A percentile compares a stretch with the other conserved stretches of the same genome.
These are phyloP conservation scores for Falco cherrug DNA, from an alignment of 2,797 vertebrate genomes.

Conservation along the genomic window DNA sequence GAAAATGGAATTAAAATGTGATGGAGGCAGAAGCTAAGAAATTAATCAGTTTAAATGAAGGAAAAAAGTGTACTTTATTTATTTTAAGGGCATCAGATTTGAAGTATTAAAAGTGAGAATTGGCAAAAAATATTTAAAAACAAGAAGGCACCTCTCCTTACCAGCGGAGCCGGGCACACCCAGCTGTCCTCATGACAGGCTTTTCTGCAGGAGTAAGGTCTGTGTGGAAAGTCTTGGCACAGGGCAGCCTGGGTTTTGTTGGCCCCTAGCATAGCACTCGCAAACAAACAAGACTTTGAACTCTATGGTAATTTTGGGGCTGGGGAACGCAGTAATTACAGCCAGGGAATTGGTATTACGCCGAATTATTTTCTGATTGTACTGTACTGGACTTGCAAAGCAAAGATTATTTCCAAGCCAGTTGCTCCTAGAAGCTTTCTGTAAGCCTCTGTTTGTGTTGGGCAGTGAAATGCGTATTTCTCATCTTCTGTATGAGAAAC, in stretches of 20 bases:
- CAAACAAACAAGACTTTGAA: neutral
- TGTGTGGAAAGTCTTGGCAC: neutral
- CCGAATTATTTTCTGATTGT: neutral
- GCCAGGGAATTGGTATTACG: neutral
- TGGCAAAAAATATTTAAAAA: neutral
- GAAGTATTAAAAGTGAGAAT: neutral
- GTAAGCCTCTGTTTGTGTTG: neutral
- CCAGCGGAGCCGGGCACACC: too few relatives aligned
- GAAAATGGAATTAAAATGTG: neutral
- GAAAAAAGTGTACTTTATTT: neutral
- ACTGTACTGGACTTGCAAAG: neutral
- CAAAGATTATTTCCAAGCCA: neutral
- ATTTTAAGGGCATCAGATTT: neutral
- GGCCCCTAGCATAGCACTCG: neutral
- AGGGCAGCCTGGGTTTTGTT: neutral
- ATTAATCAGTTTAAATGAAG: neutral
- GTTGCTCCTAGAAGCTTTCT: neutral
- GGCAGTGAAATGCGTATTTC: neutral
- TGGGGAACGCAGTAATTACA: neutral
- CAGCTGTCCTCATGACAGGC: neutral
- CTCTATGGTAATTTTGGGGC: neutral
- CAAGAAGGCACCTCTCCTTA: rapidly evolving
- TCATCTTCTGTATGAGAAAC: neutral
- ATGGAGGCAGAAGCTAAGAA: neutral
- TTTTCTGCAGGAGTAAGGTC: neutral